Evolutionary conservation across 2,797 vertebrate species (phyloP).

Genomic region (Poecilia picta): DNA sequence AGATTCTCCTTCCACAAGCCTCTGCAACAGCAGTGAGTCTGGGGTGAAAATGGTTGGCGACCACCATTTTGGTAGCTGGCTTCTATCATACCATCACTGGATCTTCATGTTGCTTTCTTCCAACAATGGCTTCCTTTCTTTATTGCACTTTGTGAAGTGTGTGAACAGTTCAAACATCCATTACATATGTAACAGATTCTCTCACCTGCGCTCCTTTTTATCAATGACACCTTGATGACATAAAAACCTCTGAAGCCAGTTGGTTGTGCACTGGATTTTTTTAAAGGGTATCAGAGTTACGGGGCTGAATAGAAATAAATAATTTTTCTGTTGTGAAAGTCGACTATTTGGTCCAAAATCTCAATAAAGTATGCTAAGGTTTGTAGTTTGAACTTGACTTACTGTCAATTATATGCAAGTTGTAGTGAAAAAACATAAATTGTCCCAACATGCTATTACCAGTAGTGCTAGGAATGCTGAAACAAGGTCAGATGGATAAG

Average conservation of each 20-base stretch:
- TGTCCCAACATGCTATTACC: background rate
- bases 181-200: background rate
- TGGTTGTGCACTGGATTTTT: background rate
- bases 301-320: background rate
- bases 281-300: background rate
- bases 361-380: background rate
- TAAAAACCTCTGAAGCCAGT: background rate
- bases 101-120: background rate
- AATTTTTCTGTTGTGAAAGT: background rate
- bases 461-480: background rate
- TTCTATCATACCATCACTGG: background rate
- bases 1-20: background rate
- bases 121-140: background rate
- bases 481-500: slow-evolving; percentile 7
- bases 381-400: background rate
- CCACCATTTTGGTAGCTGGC: background rate
- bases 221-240: background rate
- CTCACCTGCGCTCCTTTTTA: background rate
- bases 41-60: background rate
- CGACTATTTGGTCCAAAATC: background rate
- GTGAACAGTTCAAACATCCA: background rate
- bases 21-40: background rate
- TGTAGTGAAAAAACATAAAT: background rate
- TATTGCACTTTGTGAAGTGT: background rate
- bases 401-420: background rate